phyloP scores from a whole-genome alignment of 2,888 invertebrate species.

The Macrophya alboannulata region DNA sequence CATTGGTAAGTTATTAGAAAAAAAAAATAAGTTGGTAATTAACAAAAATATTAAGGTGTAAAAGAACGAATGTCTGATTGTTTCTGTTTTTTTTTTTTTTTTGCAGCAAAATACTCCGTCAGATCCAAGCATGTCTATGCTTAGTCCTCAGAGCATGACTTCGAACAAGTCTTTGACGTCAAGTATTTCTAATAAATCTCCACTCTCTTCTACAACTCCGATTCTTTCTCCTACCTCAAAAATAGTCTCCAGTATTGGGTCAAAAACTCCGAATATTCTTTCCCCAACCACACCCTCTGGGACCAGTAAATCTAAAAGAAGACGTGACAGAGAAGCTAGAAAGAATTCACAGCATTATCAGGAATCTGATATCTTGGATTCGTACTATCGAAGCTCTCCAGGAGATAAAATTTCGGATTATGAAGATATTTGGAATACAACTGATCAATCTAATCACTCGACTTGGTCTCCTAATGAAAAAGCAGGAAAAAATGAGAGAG shows the following conservation, averaged over 20 bases:
- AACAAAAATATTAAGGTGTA: neutral
- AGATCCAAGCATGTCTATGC: conserved; percentile 73
- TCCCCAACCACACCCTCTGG: conserved; percentile 78
- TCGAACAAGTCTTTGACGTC: conserved; percentile 75
- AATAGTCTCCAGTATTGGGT: conserved; percentile 69
- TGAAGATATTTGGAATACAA: conserved; percentile 92
- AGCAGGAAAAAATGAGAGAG: conserved; percentile 63
- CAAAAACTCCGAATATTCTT: conserved; percentile 72
- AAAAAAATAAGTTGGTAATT: neutral
- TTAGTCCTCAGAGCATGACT: conserved; percentile 76
- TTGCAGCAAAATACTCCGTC: conserved; percentile 75
- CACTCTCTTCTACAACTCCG: conserved; percentile 71
- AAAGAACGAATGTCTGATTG: neutral
- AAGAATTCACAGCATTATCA: conserved; percentile 82
- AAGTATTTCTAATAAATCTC: conserved; percentile 72
- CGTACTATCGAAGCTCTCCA: conserved; percentile 93
- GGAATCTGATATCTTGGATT: conserved; percentile 92
- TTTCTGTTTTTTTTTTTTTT: conserved; percentile 34
- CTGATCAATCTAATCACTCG: conserved; percentile 77
- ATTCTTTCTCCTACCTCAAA: conserved; percentile 74
- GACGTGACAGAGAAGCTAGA: conserved; percentile 76
- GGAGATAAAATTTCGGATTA: conserved; percentile 97
- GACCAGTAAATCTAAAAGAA: conserved; percentile 75
- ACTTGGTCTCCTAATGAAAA: conserved; percentile 77
- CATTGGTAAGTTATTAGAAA: conserved; percentile 66